A percentile compares a stretch with the other conserved stretches of the same genome.
Evolutionary conservation across 2,888 invertebrate genomes (phyloP).

Genomic region (Laspeyria flexula): DNA sequence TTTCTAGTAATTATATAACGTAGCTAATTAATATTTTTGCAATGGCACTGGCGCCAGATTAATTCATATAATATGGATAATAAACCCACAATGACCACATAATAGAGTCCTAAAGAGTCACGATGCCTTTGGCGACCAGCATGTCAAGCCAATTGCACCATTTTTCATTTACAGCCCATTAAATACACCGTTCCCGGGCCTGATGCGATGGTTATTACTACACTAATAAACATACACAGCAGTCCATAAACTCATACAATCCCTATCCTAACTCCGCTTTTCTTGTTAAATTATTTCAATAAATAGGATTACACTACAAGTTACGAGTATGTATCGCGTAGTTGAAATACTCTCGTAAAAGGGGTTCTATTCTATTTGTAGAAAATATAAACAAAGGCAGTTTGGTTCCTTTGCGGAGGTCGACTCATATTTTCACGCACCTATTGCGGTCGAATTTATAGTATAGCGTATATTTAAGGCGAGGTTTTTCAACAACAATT

Average conservation of each 20-base stretch:
- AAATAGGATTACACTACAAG: conserved; percentile 32
- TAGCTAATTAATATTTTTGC: background rate
- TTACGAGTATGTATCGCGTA: conserved; percentile 25
- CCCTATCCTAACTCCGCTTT: conserved; percentile 18
- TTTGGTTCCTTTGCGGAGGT: conserved; percentile 2
- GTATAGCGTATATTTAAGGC: conserved; percentile 8
- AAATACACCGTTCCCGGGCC: conserved; percentile 59
- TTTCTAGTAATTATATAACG: too few species aligned
- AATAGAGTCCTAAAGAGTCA: conserved; percentile 34
- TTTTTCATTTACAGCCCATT: conserved; percentile 78
- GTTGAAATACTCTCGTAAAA: conserved; percentile 20
- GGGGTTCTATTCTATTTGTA: conserved; percentile 15
- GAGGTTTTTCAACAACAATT: too few species aligned
- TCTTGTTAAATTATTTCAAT: conserved; percentile 38
- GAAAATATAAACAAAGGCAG: conserved; percentile 13
- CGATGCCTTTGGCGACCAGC: conserved; percentile 47
- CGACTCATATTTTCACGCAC: conserved; percentile 14
- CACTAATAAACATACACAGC: conserved; percentile 61
- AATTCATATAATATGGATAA: conserved; percentile 50
- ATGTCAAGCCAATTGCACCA: conserved; percentile 57
- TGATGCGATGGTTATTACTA: conserved; percentile 62
- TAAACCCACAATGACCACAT: conserved; percentile 52
- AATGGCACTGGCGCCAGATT: background rate
- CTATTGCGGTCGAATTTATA: conserved; percentile 22
- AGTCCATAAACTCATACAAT: conserved; percentile 36